These are phyloP conservation scores for Ferdinandea cuprea DNA, from an alignment of 2,888 invertebrate genomes.

Conservation along the genomic window DNA sequence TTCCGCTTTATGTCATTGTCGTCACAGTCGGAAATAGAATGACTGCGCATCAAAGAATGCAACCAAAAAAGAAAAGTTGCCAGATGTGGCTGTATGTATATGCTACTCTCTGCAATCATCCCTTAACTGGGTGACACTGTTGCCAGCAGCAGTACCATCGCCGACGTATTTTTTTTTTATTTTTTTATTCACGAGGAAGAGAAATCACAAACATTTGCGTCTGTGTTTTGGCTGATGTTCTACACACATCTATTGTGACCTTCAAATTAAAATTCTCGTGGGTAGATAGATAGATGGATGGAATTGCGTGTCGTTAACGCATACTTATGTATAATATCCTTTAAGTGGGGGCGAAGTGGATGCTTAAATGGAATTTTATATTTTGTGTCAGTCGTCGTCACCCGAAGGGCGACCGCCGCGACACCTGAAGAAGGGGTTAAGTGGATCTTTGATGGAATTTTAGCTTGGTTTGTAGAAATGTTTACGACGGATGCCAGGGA, in stretches of 20 bases:
- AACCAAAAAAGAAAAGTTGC: slow-evolving; percentile 25
- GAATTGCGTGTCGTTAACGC: slow-evolving; percentile 35
- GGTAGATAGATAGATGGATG: slow-evolving; percentile 2
- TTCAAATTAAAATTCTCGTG: slow-evolving; percentile 44
- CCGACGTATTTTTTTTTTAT: neutral
- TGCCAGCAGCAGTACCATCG: slow-evolving; percentile 19
- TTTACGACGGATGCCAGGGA: slow-evolving; percentile 26
- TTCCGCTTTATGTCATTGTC: slow-evolving; percentile 68
- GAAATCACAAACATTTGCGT: slow-evolving; percentile 45
- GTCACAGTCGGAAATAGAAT: slow-evolving; percentile 58
- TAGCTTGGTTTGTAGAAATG: slow-evolving; percentile 16
- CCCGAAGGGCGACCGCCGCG: no score
- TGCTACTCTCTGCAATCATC: neutral
- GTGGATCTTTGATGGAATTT: slow-evolving; percentile 46
- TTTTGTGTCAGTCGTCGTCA: slow-evolving; percentile 14
- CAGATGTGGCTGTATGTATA: slow-evolving; percentile 9
- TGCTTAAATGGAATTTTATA: slow-evolving; percentile 9
- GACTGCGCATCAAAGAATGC: slow-evolving; percentile 60
- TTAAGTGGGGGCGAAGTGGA: neutral
- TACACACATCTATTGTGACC: slow-evolving; percentile 58
- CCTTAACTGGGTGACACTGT: slow-evolving; percentile 25
- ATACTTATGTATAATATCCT: slow-evolving; percentile 28
- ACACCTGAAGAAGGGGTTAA: slow-evolving; percentile 25
- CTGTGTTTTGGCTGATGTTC: slow-evolving; percentile 49
- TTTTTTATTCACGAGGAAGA: neutral